Base-by-base conservation (phyloP, 2,888 invertebrate species). In the Apamea sordens region DNA sequence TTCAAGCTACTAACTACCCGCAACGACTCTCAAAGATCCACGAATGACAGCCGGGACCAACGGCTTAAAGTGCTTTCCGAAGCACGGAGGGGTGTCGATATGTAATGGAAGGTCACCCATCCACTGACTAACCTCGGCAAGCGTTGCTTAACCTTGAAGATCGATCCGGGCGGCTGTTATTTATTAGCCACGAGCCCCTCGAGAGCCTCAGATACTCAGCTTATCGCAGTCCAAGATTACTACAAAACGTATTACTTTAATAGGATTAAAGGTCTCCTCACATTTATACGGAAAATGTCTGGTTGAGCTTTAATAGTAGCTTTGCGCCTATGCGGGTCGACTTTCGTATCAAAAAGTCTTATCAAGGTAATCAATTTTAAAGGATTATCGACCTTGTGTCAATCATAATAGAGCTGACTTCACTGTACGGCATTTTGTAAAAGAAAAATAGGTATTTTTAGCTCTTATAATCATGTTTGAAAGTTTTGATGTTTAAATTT, bases 371-470 rank as follows among this genome's bases (percentile, higher is more conserved):
- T n/a, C 0, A 4, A 32, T 47, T n/a, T 50, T 13, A 71, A 64
- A 41, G 28, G 6, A 79, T 61, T 59, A 18, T 73, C 32, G 1
- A 77, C 72, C 28, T n/a, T 86, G 65, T 47, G 0, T 0, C 6
- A 0, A 13, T 2, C 0, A 0, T 0, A 0, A 1, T 64, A 68
- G 13, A 73, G 67, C 11, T 41, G 11, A 76, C 0, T 56, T 76
- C 13, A 10, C 0, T n/a, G 0, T 32, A 0, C 7, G 0, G 0
- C 0, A 11, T 28, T 69, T 74, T 28, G 0, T 65, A 13, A 71
- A 77, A 76, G 68, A 74, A 63, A 69, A 74, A 63, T 76, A 73
- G 1, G 56, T 83, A 84, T 71, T 76, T 86, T 74, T 79, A 79
- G 64, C 13, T 64, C 65, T 69, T 76, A 74, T 0, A 68, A 83